Evolutionary conservation across 2,888 invertebrate species (phyloP).

Genomic region (Melipona bicolor): DNA sequence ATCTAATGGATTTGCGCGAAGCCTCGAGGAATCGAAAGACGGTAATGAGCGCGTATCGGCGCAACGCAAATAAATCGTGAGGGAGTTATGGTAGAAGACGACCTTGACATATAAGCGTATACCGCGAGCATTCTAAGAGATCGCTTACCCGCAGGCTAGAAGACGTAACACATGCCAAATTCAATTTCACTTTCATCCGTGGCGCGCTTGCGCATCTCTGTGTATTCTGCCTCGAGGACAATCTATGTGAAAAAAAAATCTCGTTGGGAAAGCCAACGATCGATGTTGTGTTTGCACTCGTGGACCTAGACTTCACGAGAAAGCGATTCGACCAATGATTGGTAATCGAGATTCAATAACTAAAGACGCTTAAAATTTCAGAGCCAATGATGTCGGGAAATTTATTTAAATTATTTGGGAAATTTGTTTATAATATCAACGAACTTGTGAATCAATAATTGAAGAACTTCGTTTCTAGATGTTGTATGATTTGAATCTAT

Average conservation of each 20-base stretch:
- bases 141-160: conserved; percentile 65
- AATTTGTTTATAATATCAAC: neutral
- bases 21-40: conserved; percentile 31
- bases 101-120: conserved; percentile 77
- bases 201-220: neutral
- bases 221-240: conserved; percentile 16
- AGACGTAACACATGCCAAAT: conserved; percentile 73
- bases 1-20: conserved; percentile 27
- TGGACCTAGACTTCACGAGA: neutral
- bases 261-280: conserved; percentile 30
- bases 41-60: conserved; percentile 33
- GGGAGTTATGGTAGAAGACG: conserved; percentile 72
- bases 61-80: conserved; percentile 63
- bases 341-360: neutral
- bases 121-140: conserved; percentile 70
- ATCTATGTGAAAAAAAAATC: conserved; percentile 6
- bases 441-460: neutral
- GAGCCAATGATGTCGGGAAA: neutral
- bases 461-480: too few relatives aligned
- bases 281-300: conserved; percentile 34
- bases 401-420: neutral
- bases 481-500: too few relatives aligned
- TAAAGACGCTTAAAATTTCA: conserved; percentile 2
- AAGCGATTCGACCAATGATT: neutral
- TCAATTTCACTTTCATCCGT: conserved; percentile 76